phyloP scores from a whole-genome alignment of 2,797 vertebrate genomes.

The Dendrocincla fuliginosa region DNA sequence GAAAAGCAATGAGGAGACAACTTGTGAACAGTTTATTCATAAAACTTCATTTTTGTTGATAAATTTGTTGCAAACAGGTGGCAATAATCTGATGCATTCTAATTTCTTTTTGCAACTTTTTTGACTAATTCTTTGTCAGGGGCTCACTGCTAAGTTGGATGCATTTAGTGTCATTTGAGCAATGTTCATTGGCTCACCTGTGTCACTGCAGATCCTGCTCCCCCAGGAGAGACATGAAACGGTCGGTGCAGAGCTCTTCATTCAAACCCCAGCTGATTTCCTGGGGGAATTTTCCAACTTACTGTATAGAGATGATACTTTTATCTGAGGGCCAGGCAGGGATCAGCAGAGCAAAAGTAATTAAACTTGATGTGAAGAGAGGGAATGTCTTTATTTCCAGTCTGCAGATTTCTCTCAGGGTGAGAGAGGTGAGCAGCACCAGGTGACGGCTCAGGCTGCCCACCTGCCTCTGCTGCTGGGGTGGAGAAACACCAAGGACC shows the following conservation, averaged over 20 bases:
- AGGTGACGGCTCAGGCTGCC: not conserved
- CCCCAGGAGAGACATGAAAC: not conserved
- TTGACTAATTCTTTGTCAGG: not conserved
- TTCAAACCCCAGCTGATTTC: not conserved
- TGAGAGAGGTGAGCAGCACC: not conserved
- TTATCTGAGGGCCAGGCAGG: not conserved
- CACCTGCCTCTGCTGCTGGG: not conserved
- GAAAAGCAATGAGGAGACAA: not conserved
- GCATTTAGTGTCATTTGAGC: not conserved
- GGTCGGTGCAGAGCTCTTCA: not conserved
- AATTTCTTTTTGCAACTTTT: conserved; percentile 18
- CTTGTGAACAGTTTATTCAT: conserved; percentile 25
- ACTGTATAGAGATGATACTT: not conserved
- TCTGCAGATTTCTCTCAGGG: not conserved
- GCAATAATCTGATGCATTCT: not conserved
- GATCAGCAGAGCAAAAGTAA: not conserved
- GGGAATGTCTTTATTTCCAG: not conserved
- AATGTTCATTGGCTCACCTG: not conserved
- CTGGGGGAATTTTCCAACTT: not conserved
- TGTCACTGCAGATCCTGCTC: not conserved
- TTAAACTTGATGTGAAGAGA: not conserved
- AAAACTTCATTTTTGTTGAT: not conserved
- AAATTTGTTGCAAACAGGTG: conserved; percentile 22
- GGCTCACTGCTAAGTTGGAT: not conserved
- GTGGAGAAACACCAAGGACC: not conserved